These are phyloP conservation scores for Ascaphus truei DNA, from an alignment of 2,113 vertebrate species.

Conservation along the genomic window DNA sequence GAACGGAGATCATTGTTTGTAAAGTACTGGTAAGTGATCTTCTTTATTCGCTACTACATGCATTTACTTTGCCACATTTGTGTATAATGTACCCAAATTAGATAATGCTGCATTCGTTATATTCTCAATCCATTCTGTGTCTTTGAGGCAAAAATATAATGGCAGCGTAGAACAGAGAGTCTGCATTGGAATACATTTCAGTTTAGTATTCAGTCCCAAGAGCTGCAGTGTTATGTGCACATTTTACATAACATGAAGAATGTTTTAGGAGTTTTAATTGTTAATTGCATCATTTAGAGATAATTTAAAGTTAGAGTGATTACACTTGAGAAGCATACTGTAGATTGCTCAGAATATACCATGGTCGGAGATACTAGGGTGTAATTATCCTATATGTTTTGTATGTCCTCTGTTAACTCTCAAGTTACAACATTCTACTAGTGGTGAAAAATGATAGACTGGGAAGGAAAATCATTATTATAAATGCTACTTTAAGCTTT, in stretches of 20 bases:
- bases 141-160: slow-evolving; percentile 5
- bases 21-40: no score
- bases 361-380: slow-evolving; percentile 28
- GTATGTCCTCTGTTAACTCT: no score
- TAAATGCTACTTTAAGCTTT: slow-evolving; percentile 18
- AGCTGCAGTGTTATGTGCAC: slow-evolving; percentile 49
- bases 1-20: no score
- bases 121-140: background rate
- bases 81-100: background rate
- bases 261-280: slow-evolving; percentile 50
- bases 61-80: background rate
- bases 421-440: no score
- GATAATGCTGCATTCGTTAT: background rate
- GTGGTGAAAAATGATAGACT: slow-evolving; percentile 31
- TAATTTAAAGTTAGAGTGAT: slow-evolving; percentile 39
- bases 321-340: slow-evolving; percentile 38
- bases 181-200: slow-evolving; percentile 15
- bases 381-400: slow-evolving; percentile 23
- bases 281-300: slow-evolving; percentile 46
- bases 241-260: slow-evolving; percentile 48
- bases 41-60: background rate
- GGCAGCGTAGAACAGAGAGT: background rate
- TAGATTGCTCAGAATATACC: slow-evolving; percentile 41
- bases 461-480: slow-evolving; percentile 19
- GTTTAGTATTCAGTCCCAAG: slow-evolving; percentile 21